These are phyloP conservation scores for Plectrocnemia conspersa DNA, from an alignment of 1,140 invertebrate species.

Conservation along the genomic window DNA sequence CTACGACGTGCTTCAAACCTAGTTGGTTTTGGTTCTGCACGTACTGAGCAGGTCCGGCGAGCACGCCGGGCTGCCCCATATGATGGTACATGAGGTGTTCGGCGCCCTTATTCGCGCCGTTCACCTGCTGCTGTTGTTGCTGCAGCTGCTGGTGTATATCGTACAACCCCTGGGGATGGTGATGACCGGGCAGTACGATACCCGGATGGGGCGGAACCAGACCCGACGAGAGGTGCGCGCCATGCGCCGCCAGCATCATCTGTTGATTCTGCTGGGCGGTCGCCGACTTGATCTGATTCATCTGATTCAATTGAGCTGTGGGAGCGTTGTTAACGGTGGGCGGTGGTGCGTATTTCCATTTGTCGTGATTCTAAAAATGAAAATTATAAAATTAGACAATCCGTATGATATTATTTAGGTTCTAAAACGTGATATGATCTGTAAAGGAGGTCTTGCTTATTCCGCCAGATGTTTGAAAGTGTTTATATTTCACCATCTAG, in stretches of 20 bases:
- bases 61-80: constrained; percentile 60
- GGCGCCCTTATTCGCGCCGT: constrained; percentile 56
- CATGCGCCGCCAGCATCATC: constrained; percentile 34
- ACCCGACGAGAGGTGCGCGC: constrained; percentile 13
- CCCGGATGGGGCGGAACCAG: constrained; percentile 19
- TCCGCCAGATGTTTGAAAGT: too few species aligned
- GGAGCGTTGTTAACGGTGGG: constrained; percentile 46
- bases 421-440: too few species aligned
- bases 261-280: constrained; percentile 56
- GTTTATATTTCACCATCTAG: too few species aligned
- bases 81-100: constrained; percentile 63
- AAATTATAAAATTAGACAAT: too few species aligned
- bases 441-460: too few species aligned
- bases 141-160: constrained; percentile 44
- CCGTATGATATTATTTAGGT: too few species aligned
- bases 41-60: constrained; percentile 60
- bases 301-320: constrained; percentile 40
- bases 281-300: constrained; percentile 45
- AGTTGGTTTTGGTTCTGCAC: constrained; percentile 57
- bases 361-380: constrained; percentile 63
- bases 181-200: constrained; percentile 18
- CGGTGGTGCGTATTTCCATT: constrained; percentile 61
- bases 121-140: constrained; percentile 48
- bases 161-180: constrained; percentile 45
- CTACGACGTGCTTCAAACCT: constrained; percentile 53